Percentiles rank a stretch among this genome's conserved stretches.
Evolutionary conservation across 1,140 invertebrate species (phyloP).

Genomic region (Cryptotermes secundus): DNA sequence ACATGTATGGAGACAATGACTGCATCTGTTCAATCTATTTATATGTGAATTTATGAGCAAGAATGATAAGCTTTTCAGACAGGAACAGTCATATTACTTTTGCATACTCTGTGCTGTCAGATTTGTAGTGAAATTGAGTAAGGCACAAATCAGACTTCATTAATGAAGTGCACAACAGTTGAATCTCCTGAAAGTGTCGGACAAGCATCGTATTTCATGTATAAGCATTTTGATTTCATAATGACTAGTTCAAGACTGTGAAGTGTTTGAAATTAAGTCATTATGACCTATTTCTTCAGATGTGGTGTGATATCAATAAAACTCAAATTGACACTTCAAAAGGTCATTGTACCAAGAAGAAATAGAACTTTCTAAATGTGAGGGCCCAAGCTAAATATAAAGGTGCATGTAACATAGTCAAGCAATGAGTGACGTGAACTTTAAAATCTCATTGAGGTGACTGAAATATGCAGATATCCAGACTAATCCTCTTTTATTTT

Average conservation of each 20-base stretch:
- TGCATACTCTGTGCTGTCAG: not conserved
- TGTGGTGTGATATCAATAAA: constrained; percentile 2
- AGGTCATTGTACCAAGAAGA: not conserved
- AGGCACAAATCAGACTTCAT: no score
- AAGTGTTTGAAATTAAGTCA: not conserved
- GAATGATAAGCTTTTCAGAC: not conserved
- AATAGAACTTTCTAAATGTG: not conserved
- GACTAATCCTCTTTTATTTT: not conserved
- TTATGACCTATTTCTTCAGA: not conserved
- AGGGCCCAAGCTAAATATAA: not conserved
- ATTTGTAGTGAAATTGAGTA: not conserved
- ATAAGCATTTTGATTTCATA: not conserved
- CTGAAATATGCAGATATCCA: not conserved
- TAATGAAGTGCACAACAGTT: no score
- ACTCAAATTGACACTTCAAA: not conserved
- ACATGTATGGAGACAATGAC: not conserved
- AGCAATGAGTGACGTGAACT: not conserved
- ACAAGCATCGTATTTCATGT: no score
- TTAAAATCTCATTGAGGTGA: not conserved
- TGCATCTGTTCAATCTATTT: not conserved
- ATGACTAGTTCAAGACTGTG: not conserved
- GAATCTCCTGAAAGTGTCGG: no score
- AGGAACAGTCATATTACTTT: not conserved
- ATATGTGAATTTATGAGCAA: not conserved
- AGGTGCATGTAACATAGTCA: constrained; percentile 3